Conservation (phyloP, 1,140 invertebrate genomes). For the Drosophila lacertosa region DNA sequence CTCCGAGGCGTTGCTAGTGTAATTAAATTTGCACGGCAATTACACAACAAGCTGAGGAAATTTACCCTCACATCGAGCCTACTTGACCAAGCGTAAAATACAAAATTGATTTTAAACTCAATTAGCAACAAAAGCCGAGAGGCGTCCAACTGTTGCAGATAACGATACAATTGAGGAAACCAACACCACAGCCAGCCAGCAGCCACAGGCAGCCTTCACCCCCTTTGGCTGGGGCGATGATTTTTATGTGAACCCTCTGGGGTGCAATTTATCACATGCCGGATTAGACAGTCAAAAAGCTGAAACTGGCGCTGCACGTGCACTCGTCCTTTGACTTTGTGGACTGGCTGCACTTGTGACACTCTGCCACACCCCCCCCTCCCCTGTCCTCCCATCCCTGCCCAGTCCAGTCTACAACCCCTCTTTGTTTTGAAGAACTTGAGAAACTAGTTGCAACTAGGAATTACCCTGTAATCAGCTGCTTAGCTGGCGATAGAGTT, state of each 20-base stretch:
- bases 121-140: slow-evolving; percentile 75
- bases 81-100: slow-evolving; percentile 55
- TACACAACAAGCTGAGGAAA: slow-evolving; percentile 56
- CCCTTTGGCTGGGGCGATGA: slow-evolving; percentile 56
- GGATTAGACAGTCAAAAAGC: slow-evolving; percentile 83
- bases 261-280: slow-evolving; percentile 83
- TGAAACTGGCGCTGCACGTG: slow-evolving; percentile 66
- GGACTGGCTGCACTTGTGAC: slow-evolving; percentile 53
- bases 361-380: slow-evolving; percentile 3
- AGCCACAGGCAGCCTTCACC: too few relatives aligned
- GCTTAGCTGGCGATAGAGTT: too few relatives aligned
- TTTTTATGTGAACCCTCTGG: slow-evolving; percentile 81
- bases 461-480: too few relatives aligned
- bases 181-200: neutral
- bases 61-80: slow-evolving; percentile 16
- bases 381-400: too few relatives aligned
- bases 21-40: slow-evolving; percentile 84
- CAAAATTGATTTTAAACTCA: slow-evolving; percentile 84
- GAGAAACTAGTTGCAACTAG: too few relatives aligned
- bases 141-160: slow-evolving; percentile 45
- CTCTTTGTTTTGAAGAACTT: too few relatives aligned
- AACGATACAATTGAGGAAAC: neutral
- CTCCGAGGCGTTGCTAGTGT: slow-evolving; percentile 50
- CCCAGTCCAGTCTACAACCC: too few relatives aligned
- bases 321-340: too few relatives aligned